Base-by-base conservation (phyloP, 2,888 invertebrate species). In the Hedya salicella region DNA sequence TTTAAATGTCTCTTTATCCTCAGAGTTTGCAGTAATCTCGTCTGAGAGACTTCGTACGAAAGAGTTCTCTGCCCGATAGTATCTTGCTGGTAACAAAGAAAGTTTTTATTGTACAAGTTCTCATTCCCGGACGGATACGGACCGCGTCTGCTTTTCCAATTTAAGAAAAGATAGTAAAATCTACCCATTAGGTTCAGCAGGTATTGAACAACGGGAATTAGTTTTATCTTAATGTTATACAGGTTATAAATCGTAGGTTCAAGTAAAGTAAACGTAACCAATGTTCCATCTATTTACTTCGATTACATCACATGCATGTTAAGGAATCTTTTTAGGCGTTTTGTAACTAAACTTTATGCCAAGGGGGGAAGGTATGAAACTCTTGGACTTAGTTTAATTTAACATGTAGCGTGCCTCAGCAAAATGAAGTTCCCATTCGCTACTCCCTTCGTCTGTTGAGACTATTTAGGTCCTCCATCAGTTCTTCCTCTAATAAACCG, bases 61-160 rank as follows among this genome's bases (percentile, higher is more conserved):
- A 85, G 86, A 88, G 88, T 88, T 85, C 77, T 72, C 72, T 74
- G 77, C 71, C 79, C 78, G 88, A 87, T 88, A 86, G 80, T 86
- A 89, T 89, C 89, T 80, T 82, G 78, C 89, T 80, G 83, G 79
- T 91, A 91, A 89, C 89, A 89, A 91, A 89, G 89, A 89, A 91
- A 92, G 89, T 91, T 91, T 92, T 91, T 91, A 92, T 86, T 84
- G 77, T 77, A 73, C 73, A 89, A 91, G 82, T 90, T 90, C 79
- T 77, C 80, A 61, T 68, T 70, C 76, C 78, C 76, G 69, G 79
- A 74, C 73, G 77, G 76, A 83, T 85, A 83, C 83, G 85, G 86
- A 79, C 85, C 82, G 77, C 82, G 85, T 86, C 82, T 82, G 83
- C 82, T 84, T 84, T 87, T 87, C 90, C 87, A 89, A 91, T 91